Percentiles rank a stretch among this genome's conserved stretches.
Conservation (phyloP, 2,113 vertebrate genomes). For the Girardinichthys multiradiatus region DNA sequence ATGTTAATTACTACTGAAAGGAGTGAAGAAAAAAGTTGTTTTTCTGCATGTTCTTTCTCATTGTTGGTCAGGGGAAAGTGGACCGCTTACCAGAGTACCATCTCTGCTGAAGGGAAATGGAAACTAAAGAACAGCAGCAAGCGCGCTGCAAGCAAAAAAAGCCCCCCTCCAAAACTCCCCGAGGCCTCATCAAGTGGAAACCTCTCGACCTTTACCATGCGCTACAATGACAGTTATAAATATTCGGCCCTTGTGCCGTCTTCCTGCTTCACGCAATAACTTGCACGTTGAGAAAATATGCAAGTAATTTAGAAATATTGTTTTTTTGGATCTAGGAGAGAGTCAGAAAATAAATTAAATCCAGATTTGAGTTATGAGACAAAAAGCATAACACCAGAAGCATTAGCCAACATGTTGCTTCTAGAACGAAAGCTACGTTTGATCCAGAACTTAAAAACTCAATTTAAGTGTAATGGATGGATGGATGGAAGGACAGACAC, state of each 20-base stretch:
- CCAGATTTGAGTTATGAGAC: constrained; percentile 43
- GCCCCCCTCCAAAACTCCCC: constrained; percentile 17
- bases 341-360: constrained; percentile 50
- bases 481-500: no score
- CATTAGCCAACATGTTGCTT: constrained; percentile 19
- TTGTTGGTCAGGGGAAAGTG: constrained; percentile 30
- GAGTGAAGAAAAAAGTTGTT: constrained; percentile 23
- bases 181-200: constrained; percentile 42
- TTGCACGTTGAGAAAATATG: constrained; percentile 33
- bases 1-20: constrained; percentile 22
- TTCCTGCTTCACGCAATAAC: constrained; percentile 31
- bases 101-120: constrained; percentile 23
- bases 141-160: background rate
- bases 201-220: constrained; percentile 20
- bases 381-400: constrained; percentile 9
- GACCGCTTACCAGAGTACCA: constrained; percentile 3
- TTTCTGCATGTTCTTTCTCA: constrained; percentile 11
- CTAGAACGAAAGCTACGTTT: constrained; percentile 6
- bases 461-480: background rate
- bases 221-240: constrained; percentile 32
- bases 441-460: constrained; percentile 17
- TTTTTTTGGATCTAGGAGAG: constrained; percentile 21
- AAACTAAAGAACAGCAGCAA: constrained; percentile 30
- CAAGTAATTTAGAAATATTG: constrained; percentile 31
- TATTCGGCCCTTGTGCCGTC: constrained; percentile 14